phyloP scores from a whole-genome alignment of 1,140 invertebrate genomes.

The Drosophila kepulauana region DNA sequence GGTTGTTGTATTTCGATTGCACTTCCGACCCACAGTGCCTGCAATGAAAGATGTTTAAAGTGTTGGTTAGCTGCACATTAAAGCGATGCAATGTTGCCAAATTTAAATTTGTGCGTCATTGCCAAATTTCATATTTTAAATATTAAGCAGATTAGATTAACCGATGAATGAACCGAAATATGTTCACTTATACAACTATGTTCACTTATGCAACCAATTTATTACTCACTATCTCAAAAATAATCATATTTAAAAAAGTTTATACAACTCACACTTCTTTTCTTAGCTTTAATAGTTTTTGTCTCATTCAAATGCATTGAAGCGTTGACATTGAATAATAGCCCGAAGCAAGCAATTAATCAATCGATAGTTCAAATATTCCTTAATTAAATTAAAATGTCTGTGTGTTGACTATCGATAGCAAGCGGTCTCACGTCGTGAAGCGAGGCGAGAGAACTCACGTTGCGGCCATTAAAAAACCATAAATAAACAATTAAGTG shows the following conservation, averaged over 20 bases:
- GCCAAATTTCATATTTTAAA: neutral
- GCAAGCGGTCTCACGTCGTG: neutral
- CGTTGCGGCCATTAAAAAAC: conserved; percentile 63
- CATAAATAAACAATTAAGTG: conserved; percentile 79
- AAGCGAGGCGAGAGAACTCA: conserved; percentile 10
- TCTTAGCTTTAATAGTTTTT: no score
- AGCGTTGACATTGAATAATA: neutral
- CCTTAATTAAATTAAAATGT: neutral
- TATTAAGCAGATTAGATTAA: no score
- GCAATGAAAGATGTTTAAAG: conserved; percentile 46
- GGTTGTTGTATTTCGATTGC: conserved; percentile 90
- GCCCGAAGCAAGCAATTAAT: conserved; percentile 6
- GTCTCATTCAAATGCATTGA: neutral
- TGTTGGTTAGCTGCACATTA: neutral
- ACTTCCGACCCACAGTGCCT: conserved; percentile 92
- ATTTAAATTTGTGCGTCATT: neutral
- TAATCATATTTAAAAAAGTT: no score
- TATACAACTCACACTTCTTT: no score
- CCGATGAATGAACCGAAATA: no score
- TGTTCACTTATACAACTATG: no score
- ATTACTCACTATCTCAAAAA: no score
- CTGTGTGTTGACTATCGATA: conserved; percentile 13
- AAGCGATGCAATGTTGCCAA: neutral
- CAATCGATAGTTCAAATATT: conserved; percentile 11
- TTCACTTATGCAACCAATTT: no score